Evolutionary conservation across 2,113 vertebrate species (phyloP).

Genomic region (Serilophus lunatus): DNA sequence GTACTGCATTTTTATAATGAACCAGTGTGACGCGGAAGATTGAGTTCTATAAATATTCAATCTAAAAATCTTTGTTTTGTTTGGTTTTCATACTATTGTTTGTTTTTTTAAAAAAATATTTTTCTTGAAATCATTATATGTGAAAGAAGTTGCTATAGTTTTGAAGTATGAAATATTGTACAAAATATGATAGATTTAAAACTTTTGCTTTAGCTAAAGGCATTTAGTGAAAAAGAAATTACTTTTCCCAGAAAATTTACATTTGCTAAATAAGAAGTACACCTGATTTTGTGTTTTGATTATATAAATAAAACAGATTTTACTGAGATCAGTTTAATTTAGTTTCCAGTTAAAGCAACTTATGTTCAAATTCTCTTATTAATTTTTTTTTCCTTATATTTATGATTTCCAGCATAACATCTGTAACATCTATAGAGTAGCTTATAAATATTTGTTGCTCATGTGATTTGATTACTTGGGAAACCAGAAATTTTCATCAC

Average conservation of each 20-base stretch:
- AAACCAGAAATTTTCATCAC: background rate
- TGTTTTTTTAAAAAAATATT: background rate
- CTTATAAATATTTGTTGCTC: background rate
- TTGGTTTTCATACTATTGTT: background rate
- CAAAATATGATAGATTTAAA: background rate
- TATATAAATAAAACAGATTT: background rate
- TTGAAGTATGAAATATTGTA: background rate
- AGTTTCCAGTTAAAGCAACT: background rate
- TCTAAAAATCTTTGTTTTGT: background rate
- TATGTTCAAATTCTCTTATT: background rate
- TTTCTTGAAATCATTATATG: background rate
- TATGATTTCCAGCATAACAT: background rate
- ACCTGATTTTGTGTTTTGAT: background rate
- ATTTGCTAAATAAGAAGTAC: background rate
- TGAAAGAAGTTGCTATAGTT: background rate
- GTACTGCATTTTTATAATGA: background rate
- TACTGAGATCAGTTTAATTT: background rate
- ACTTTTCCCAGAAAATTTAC: background rate
- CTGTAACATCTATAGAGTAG: background rate
- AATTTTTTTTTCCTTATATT: background rate
- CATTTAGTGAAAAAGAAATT: background rate
- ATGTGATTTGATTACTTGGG: background rate
- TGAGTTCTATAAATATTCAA: background rate
- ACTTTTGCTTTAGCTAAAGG: background rate
- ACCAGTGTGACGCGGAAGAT: background rate